A percentile compares a stretch with the other conserved stretches of the same genome.
Evolutionary conservation across 2,797 vertebrate species (phyloP).

Genomic region (Psittacula derbiana): DNA sequence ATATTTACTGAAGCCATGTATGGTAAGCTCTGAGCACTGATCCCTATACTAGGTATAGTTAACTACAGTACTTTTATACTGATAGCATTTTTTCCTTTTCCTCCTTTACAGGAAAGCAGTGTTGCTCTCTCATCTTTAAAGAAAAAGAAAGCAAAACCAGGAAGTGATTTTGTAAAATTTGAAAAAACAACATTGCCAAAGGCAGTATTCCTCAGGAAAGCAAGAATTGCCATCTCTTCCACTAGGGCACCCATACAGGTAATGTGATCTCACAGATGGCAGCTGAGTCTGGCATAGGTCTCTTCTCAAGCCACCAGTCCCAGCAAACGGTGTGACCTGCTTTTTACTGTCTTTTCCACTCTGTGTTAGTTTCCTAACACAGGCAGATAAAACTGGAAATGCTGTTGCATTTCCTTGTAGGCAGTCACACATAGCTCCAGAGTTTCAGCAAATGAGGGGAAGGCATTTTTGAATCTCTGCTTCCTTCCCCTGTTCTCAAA

Average conservation of each 20-base stretch:
- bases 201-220: slow-evolving; percentile 83
- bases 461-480: not conserved
- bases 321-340: not conserved
- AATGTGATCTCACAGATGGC: not conserved
- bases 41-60: not conserved
- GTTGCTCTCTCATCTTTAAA: not conserved
- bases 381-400: not conserved
- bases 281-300: not conserved
- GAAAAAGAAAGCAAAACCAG: slow-evolving; percentile 52
- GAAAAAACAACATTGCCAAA: slow-evolving; percentile 73
- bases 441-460: not conserved
- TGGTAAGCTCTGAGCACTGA: not conserved
- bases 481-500: not conserved
- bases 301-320: not conserved
- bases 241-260: slow-evolving; percentile 58
- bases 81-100: not conserved
- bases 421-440: not conserved
- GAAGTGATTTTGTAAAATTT: slow-evolving; percentile 72
- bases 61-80: not conserved
- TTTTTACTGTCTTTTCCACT: not conserved
- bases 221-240: slow-evolving; percentile 19
- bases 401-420: not conserved
- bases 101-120: slow-evolving; percentile 44
- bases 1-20: not conserved
- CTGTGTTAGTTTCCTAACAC: not conserved